Conservation (phyloP, 2,888 invertebrate genomes). For the Rosalia funebris region DNA sequence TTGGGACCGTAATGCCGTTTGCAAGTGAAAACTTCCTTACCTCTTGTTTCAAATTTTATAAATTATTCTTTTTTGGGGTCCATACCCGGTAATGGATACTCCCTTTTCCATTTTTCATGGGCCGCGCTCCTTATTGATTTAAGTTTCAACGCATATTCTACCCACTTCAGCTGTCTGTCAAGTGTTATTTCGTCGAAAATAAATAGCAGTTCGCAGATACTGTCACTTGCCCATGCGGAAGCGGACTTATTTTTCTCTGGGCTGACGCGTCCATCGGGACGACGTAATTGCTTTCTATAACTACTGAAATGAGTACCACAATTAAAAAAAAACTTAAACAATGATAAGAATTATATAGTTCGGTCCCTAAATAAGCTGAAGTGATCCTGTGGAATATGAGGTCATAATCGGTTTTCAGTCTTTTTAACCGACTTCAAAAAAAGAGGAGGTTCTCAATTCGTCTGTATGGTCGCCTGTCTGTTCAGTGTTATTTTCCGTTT, state of each 20-base stretch:
- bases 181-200: conserved; percentile 8
- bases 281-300: neutral
- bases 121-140: conserved; percentile 19
- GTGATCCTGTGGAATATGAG: too few relatives aligned
- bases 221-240: conserved; percentile 8
- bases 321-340: too few relatives aligned
- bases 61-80: conserved; percentile 26
- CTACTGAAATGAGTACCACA: too few relatives aligned
- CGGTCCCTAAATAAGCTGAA: too few relatives aligned
- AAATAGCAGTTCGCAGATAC: conserved; percentile 13
- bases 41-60: conserved; percentile 30
- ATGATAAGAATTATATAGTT: too few relatives aligned
- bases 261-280: neutral
- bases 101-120: conserved; percentile 22
- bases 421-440: too few relatives aligned
- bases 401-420: too few relatives aligned
- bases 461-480: too few relatives aligned
- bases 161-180: conserved; percentile 24
- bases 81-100: conserved; percentile 21
- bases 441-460: too few relatives aligned
- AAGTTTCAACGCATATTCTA: conserved; percentile 18
- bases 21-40: conserved; percentile 25
- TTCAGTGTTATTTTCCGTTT: too few relatives aligned
- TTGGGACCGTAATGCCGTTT: conserved; percentile 18
- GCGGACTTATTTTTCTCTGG: neutral